A percentile compares a stretch with the other conserved stretches of the same genome.
These are phyloP conservation scores for Pachyuromys duprasi DNA, from an alignment of 2,797 vertebrate genomes.

Conservation along the genomic window DNA sequence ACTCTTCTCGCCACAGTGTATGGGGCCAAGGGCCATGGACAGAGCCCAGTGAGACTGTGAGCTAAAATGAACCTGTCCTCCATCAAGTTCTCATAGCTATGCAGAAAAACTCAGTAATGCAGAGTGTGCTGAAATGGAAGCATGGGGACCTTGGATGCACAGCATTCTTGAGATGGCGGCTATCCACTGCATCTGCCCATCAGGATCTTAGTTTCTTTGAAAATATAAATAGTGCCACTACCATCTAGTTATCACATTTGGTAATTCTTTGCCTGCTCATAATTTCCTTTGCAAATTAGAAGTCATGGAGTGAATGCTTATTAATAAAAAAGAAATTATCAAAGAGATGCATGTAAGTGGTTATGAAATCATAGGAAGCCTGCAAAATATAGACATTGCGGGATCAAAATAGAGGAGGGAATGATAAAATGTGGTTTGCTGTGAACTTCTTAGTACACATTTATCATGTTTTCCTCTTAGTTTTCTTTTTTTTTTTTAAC, in stretches of 20 bases:
- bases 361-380: slow-evolving; percentile 31
- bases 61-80: background rate
- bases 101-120: background rate
- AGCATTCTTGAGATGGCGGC: background rate
- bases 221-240: background rate
- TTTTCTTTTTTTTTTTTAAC: background rate
- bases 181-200: background rate
- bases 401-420: background rate
- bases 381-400: background rate
- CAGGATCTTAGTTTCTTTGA: slow-evolving; percentile 8
- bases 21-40: background rate
- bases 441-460: background rate
- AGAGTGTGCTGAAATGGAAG: background rate
- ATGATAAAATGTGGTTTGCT: background rate
- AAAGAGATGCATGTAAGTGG: slow-evolving; percentile 7
- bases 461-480: slow-evolving; percentile 27
- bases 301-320: background rate
- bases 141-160: fast-evolving
- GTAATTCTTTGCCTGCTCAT: background rate
- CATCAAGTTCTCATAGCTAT: background rate
- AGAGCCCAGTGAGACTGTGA: background rate
- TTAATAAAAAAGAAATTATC: slow-evolving; percentile 44
- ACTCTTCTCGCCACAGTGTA: background rate
- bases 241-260: background rate
- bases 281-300: slow-evolving; percentile 50